A percentile compares a stretch with the other conserved stretches of the same genome.
phyloP scores from a whole-genome alignment of 2,113 vertebrate genomes.

The Brachypodius melanocephalos region DNA sequence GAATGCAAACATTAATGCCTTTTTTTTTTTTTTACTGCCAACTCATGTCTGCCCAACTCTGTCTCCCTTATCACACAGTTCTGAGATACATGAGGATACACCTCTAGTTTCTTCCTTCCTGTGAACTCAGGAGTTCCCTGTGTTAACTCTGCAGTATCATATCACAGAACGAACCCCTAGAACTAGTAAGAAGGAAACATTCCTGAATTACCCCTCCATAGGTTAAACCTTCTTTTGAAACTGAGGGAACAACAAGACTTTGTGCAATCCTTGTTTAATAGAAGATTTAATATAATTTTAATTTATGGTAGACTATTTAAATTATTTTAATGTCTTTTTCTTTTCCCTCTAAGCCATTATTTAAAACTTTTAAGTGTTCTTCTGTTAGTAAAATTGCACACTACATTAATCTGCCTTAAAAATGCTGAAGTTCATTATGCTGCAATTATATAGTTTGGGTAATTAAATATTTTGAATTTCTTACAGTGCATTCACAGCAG shows the following conservation, averaged over 20 bases:
- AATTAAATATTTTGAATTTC: slow-evolving; percentile 47
- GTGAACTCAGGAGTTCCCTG: background rate
- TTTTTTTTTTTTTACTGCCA: background rate
- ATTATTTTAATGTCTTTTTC: background rate
- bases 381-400: background rate
- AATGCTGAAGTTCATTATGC: background rate
- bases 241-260: background rate
- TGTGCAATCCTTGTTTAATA: background rate
- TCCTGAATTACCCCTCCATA: background rate
- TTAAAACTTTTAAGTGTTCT: background rate
- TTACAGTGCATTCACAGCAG: background rate
- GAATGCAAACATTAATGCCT: background rate
- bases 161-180: background rate
- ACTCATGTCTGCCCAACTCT: background rate
- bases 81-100: background rate
- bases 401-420: slow-evolving; percentile 18
- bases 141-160: background rate
- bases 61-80: background rate
- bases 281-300: background rate
- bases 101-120: background rate
- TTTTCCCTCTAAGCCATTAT: background rate
- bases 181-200: background rate
- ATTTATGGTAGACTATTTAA: background rate
- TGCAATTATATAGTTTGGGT: background rate
- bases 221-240: background rate